Percentiles rank a stretch among this genome's conserved stretches.
These are phyloP conservation scores for Margarornis squamiger DNA, from an alignment of 2,797 vertebrate genomes.

Conservation along the genomic window DNA sequence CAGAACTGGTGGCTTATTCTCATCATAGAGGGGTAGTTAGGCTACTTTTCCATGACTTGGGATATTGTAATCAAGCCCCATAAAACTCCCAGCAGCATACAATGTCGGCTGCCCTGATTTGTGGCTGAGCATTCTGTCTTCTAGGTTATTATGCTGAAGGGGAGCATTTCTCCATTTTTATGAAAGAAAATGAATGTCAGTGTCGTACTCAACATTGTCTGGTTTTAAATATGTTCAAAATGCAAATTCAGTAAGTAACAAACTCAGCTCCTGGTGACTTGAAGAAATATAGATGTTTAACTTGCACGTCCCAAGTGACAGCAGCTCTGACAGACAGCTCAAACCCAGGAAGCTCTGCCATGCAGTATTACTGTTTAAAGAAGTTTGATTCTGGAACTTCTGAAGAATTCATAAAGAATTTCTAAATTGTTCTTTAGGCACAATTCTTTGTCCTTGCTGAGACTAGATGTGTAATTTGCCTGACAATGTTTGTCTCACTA, in stretches of 20 bases:
- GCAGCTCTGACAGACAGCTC: neutral
- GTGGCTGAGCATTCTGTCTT: slow-evolving; percentile 39
- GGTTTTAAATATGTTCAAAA: slow-evolving; percentile 23
- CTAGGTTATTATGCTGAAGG: slow-evolving; percentile 29
- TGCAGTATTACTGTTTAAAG: neutral
- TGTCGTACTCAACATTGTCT: slow-evolving; percentile 17
- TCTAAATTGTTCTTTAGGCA: neutral
- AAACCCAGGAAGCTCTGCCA: neutral
- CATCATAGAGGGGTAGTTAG: slow-evolving; percentile 55
- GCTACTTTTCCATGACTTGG: slow-evolving; percentile 49
- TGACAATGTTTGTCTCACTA: neutral
- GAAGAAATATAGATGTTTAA: slow-evolving; percentile 47
- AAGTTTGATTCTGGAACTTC: neutral
- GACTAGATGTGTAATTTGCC: neutral
- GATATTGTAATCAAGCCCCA: slow-evolving; percentile 67
- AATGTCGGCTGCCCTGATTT: slow-evolving; percentile 38
- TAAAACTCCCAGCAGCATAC: slow-evolving; percentile 47
- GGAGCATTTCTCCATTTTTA: slow-evolving; percentile 43
- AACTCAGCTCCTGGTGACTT: neutral
- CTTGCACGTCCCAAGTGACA: neutral
- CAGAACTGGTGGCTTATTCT: slow-evolving; percentile 67
- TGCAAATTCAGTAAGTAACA: slow-evolving; percentile 15
- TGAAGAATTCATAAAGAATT: neutral
- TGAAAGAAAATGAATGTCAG: slow-evolving; percentile 38
- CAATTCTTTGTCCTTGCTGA: neutral